These are phyloP conservation scores for Python bivittatus DNA, from an alignment of 2,113 vertebrate genomes.

Conservation along the genomic window DNA sequence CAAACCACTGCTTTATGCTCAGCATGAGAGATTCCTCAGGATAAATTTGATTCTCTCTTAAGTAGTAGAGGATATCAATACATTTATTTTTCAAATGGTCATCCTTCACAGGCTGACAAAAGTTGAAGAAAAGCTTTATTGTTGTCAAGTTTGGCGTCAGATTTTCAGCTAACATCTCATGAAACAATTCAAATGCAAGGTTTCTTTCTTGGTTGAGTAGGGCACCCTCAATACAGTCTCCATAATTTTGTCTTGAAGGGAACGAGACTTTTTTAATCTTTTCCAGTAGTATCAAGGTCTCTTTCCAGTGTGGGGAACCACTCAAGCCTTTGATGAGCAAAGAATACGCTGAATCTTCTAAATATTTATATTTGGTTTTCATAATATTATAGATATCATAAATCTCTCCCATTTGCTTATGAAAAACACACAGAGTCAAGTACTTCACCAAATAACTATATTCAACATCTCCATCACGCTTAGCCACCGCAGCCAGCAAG, in stretches of 20 bases:
- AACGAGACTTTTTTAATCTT: constrained; percentile 77
- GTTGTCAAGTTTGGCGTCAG: constrained; percentile 78
- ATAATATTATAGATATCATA: constrained; percentile 87
- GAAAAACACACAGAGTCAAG: constrained; percentile 81
- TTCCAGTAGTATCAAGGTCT: constrained; percentile 78
- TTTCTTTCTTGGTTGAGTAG: constrained; percentile 72
- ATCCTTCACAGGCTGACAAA: constrained; percentile 58
- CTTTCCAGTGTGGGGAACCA: constrained; percentile 82
- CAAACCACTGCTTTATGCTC: constrained; percentile 90
- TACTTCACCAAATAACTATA: constrained; percentile 86
- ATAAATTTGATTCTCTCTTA: constrained; percentile 89
- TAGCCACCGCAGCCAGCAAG: constrained; percentile 81
- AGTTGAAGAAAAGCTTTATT: constrained; percentile 81
- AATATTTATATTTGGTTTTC: constrained; percentile 77
- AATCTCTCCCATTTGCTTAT: constrained; percentile 79
- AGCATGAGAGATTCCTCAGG: constrained; percentile 78
- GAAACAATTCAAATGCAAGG: constrained; percentile 81
- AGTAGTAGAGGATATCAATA: constrained; percentile 77
- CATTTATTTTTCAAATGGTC: constrained; percentile 75
- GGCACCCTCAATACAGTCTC: constrained; percentile 82
- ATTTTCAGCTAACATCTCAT: constrained; percentile 76
- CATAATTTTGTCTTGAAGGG: constrained; percentile 81
- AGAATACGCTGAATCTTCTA: constrained; percentile 81
- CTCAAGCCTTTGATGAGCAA: constrained; percentile 85
- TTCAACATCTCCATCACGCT: constrained; percentile 76